phyloP scores from a whole-genome alignment of 2,113 vertebrate species.

The Epinephelus fuscoguttatus region DNA sequence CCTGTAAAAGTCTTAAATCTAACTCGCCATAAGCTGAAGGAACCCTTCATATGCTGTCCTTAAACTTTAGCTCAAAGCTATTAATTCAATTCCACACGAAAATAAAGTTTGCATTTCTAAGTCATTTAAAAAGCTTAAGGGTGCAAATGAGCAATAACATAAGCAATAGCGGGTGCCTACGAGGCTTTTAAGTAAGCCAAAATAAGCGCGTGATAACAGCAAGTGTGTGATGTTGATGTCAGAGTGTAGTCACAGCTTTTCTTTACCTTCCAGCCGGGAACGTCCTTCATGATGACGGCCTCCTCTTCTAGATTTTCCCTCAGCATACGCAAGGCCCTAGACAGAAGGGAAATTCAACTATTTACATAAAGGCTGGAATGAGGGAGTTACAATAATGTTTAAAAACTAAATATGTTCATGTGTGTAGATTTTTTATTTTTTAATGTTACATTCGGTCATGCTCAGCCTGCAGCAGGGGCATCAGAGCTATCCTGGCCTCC shows the following conservation, averaged over 20 bases:
- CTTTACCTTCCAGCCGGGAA: slow-evolving; percentile 94
- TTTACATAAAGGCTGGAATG: background rate
- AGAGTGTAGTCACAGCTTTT: background rate
- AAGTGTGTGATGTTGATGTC: background rate
- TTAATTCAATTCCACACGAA: background rate
- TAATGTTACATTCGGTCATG: slow-evolving; percentile 87
- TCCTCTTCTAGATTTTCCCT: slow-evolving; percentile 94
- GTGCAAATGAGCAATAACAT: too few relatives aligned
- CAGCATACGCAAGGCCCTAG: slow-evolving; percentile 86
- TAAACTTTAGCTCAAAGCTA: background rate
- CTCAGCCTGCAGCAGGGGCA: slow-evolving; percentile 93
- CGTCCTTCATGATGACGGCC: slow-evolving; percentile 92
- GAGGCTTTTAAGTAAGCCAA: background rate
- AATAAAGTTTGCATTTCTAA: background rate
- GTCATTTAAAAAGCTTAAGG: background rate
- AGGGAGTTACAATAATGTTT: too few relatives aligned
- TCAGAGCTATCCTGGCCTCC: slow-evolving; percentile 89
- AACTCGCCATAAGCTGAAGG: too few relatives aligned
- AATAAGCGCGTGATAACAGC: too few relatives aligned
- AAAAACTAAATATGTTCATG: background rate
- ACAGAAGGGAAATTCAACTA: background rate
- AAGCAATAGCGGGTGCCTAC: background rate
- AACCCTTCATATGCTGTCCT: too few relatives aligned
- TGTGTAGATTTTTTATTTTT: too few relatives aligned
- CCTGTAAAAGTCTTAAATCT: too few relatives aligned